Evolutionary conservation across 2,797 vertebrate species (phyloP), one percentile per base, ranked within the genome.

Genomic region (Rhabdomys pumilio): DNA sequence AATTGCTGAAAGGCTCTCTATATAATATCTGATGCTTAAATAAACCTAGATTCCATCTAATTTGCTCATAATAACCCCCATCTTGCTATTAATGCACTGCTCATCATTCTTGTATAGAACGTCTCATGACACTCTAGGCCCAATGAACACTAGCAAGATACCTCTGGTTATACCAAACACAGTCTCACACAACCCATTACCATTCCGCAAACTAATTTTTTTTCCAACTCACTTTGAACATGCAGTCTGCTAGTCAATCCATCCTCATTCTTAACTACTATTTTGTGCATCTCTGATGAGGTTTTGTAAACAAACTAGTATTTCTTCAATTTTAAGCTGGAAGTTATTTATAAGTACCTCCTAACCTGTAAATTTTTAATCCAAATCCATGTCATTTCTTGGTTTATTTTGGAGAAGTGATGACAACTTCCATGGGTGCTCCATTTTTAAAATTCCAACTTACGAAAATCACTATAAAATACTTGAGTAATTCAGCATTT

Each of bases 401-500:
- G 82, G 1, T 88, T 75, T 91, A 8, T 80, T 91, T 75, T 38
- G 15, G 22, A 7, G 72, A 7, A 90, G 88, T 47, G 17, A 72
- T 90, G 2, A 5, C 47, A 47, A 53, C 1, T 84, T 72, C 31
- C 20, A 89, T 8, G 67, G 13, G 19, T 14, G 84, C 2, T 69
- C 50, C 63, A 24, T 79, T 65, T 12, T 57, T 87, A 50, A 53
- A 79, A 79, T 94, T 89, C 85, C 9, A 80, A 26, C 10, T 20
- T 77, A 67, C 6, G 72, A 84, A 94, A 80, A n/a, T 77, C 31
- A 92, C 13, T 69, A 84, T 7, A 94, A 76, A 94, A 72, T 50
- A 9, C 14, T 24, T 73, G 63, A 76, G 6, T 44, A 85, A 61
- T 65, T 81, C 4, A 90, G 15, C 65, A 41, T 63, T 80, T 34